phyloP scores from a whole-genome alignment of 2,888 invertebrate species.

The Graphium colonna region DNA sequence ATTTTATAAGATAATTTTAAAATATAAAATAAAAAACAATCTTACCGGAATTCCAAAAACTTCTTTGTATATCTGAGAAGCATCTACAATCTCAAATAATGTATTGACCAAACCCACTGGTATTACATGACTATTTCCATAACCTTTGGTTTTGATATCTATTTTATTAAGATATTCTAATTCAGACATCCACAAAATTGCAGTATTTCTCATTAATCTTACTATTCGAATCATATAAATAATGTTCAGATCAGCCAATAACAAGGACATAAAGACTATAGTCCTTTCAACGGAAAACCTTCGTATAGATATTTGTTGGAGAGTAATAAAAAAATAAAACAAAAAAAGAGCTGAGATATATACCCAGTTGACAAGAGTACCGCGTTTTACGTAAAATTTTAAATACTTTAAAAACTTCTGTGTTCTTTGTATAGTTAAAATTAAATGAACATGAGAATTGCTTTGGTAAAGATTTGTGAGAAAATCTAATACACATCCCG shows the following conservation, averaged over 20 bases:
- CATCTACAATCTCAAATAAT: neutral
- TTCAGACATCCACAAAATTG: neutral
- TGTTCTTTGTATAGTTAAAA: slow-evolving; percentile 2
- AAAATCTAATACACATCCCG: neutral
- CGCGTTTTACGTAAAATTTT: neutral
- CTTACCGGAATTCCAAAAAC: slow-evolving; percentile 7
- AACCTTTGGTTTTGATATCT: too few species aligned
- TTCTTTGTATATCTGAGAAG: neutral
- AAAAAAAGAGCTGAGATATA: neutral
- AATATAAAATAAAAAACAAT: too few species aligned
- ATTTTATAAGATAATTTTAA: too few species aligned
- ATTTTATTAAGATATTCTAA: neutral
- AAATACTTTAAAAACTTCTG: neutral
- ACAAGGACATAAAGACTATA: neutral
- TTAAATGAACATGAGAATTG: neutral
- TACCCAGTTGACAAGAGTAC: neutral
- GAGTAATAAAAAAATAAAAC: neutral
- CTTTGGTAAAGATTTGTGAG: neutral
- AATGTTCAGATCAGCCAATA: neutral
- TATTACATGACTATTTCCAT: too few species aligned
- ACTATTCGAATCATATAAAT: slow-evolving; percentile 4
- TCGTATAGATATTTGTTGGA: neutral
- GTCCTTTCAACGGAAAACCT: neutral
- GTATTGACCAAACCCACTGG: too few species aligned
- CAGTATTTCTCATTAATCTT: neutral